Percentiles rank a stretch among this genome's conserved stretches.
Evolutionary conservation across 2,797 vertebrate species (phyloP).

Genomic region (Pelodytes ibericus): DNA sequence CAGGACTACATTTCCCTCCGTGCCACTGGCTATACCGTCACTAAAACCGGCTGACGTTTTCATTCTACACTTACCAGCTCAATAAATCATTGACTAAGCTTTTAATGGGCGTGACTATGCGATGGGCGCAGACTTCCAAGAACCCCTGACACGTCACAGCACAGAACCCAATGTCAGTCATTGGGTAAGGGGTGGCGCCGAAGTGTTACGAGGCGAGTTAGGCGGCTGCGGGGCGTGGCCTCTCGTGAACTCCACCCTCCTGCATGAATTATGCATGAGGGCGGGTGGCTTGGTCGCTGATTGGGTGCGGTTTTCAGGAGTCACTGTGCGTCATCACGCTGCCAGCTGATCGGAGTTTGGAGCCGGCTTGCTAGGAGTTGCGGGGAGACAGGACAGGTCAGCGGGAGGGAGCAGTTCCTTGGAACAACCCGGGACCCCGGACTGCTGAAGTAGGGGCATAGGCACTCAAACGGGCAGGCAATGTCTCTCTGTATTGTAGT

Average conservation of each 20-base stretch:
- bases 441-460: background rate
- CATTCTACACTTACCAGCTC: background rate
- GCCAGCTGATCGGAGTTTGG: slow-evolving; percentile 88
- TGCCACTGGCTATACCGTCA: background rate
- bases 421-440: slow-evolving; percentile 47
- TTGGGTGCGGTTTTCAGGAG: slow-evolving; percentile 32
- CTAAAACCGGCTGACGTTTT: background rate
- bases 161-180: slow-evolving; percentile 19
- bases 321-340: slow-evolving; percentile 73
- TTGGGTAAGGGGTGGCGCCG: slow-evolving; percentile 1
- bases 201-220: background rate
- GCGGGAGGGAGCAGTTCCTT: slow-evolving; percentile 74
- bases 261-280: slow-evolving; percentile 34
- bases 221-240: background rate
- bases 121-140: slow-evolving; percentile 26
- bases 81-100: slow-evolving; percentile 11
- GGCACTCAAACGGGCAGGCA: background rate
- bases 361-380: slow-evolving; percentile 74
- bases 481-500: background rate
- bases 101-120: background rate
- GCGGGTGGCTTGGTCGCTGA: slow-evolving; percentile 6
- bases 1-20: slow-evolving; percentile 40
- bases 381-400: slow-evolving; percentile 71
- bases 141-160: slow-evolving; percentile 44
- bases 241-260: background rate